These are phyloP conservation scores for Odontamblyopus lacepedii DNA, from an alignment of 2,797 vertebrate genomes.

Conservation along the genomic window DNA sequence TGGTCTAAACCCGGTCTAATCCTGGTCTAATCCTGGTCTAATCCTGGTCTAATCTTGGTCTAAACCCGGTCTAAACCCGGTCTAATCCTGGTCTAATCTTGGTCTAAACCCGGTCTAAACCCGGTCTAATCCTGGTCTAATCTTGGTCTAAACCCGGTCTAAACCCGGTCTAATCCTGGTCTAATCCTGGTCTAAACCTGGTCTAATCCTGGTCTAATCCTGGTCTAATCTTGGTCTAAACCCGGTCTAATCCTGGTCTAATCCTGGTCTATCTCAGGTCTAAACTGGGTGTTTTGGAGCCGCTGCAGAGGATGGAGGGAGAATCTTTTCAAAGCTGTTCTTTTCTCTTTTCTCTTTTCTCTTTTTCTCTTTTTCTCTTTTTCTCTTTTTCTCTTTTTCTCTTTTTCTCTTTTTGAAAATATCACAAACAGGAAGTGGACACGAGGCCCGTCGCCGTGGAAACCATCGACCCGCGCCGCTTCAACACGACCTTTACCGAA, in stretches of 20 bases:
- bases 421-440: constrained; percentile 13
- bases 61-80: no score
- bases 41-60: no score
- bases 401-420: constrained; percentile 7
- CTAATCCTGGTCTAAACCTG: no score
- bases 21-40: no score
- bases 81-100: no score
- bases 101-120: no score
- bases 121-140: no score
- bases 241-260: not conserved
- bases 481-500: constrained; percentile 5
- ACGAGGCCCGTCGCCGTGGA: constrained; percentile 2
- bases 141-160: not conserved
- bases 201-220: not conserved
- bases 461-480: constrained; percentile 11
- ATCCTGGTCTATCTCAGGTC: not conserved
- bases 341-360: not conserved
- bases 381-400: constrained; percentile 6
- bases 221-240: not conserved
- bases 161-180: not conserved
- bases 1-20: no score
- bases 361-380: no score
- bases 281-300: not conserved
- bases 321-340: constrained; percentile 2
- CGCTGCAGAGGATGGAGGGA: not conserved